Evolutionary conservation across 64 coral and sea anemone genomes (phyloP).

Genomic region (Stylophora pistillata): DNA sequence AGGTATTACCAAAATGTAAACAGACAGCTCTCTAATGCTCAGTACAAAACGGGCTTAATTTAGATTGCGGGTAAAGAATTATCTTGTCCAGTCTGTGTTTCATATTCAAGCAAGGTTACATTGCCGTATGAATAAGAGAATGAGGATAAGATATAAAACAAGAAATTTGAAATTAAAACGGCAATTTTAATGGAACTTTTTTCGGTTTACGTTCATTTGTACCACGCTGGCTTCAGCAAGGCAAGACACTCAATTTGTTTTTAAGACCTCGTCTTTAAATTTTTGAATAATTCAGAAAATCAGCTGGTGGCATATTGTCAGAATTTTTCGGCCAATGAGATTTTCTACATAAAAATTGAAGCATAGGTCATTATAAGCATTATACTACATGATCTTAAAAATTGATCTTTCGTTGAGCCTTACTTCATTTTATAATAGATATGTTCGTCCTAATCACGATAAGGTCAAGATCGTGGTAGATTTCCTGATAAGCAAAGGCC

Average conservation of each 20-base stretch:
- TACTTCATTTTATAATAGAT: background rate
- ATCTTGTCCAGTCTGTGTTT: background rate
- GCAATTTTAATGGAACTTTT: background rate
- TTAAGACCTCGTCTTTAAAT: background rate
- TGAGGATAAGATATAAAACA: background rate
- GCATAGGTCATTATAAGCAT: background rate
- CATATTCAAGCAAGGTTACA: background rate
- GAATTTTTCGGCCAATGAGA: background rate
- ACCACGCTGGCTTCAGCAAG: background rate
- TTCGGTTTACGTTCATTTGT: background rate
- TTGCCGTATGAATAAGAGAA: background rate
- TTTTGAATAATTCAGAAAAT: background rate
- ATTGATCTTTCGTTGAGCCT: background rate
- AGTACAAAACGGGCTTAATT: background rate
- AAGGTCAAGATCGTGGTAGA: background rate
- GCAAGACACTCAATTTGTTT: background rate
- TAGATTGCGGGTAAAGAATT: background rate
- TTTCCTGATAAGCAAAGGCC: background rate
- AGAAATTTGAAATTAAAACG: background rate
- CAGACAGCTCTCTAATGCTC: background rate
- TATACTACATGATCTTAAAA: background rate
- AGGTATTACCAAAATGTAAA: constrained; percentile 7
- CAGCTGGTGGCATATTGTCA: background rate
- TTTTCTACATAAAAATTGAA: background rate
- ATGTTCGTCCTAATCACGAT: background rate